Evolutionary conservation across 1,140 invertebrate genomes (phyloP).

Genomic region (Bradynema listronoti): DNA sequence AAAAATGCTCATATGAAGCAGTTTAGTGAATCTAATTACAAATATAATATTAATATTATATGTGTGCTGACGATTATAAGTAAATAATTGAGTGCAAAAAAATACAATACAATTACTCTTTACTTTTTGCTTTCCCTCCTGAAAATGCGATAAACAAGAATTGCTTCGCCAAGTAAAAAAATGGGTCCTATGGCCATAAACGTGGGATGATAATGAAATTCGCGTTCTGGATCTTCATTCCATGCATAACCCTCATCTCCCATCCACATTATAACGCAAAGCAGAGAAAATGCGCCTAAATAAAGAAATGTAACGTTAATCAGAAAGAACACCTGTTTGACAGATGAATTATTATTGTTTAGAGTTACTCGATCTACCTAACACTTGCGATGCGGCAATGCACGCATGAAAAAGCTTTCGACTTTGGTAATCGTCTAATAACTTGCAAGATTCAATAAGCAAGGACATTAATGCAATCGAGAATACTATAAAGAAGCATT

Average conservation of each 20-base stretch:
- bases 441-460: constrained; percentile 44
- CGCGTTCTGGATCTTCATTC: constrained; percentile 64
- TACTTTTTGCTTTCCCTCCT: constrained; percentile 68
- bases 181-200: constrained; percentile 78
- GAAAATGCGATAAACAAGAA: constrained; percentile 74
- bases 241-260: constrained; percentile 72
- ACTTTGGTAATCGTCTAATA: constrained; percentile 52
- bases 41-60: background rate
- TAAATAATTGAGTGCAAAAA: background rate
- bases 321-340: constrained; percentile 2
- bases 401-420: constrained; percentile 44
- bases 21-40: constrained; percentile 65
- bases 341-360: too few relatives aligned
- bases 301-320: constrained; percentile 32
- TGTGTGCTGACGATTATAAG: too few relatives aligned
- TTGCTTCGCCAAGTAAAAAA: constrained; percentile 74
- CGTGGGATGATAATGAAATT: constrained; percentile 84
- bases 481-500: too few relatives aligned
- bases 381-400: constrained; percentile 47
- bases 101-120: constrained; percentile 1
- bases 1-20: constrained; percentile 71
- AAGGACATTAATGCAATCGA: constrained; percentile 48
- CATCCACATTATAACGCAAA: constrained; percentile 70
- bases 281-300: constrained; percentile 65
- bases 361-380: constrained; percentile 41